phyloP scores from a whole-genome alignment of 1,140 invertebrate species.

The Cydia splendana region DNA sequence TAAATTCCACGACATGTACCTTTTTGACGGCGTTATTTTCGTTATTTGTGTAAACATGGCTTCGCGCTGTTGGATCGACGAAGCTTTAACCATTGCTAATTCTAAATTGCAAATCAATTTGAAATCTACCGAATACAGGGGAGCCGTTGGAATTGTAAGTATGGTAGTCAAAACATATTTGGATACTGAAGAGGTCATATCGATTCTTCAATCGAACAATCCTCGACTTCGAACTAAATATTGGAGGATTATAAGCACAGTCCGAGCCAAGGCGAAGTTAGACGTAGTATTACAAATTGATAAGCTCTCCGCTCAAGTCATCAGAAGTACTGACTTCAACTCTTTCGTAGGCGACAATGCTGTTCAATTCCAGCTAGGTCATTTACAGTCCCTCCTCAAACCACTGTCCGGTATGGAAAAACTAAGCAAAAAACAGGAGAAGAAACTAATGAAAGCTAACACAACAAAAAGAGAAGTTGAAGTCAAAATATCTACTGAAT shows the following conservation, averaged over 20 bases:
- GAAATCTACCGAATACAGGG: slow-evolving; percentile 65
- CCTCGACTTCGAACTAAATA: slow-evolving; percentile 66
- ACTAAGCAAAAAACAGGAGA: slow-evolving; percentile 38
- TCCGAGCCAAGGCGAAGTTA: slow-evolving; percentile 50
- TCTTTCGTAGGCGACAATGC: slow-evolving; percentile 45
- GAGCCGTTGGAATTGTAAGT: slow-evolving; percentile 68
- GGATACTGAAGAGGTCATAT: slow-evolving; percentile 57
- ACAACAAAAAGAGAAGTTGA: slow-evolving; percentile 12
- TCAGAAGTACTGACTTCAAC: slow-evolving; percentile 54
- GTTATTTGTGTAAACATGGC: slow-evolving; percentile 60
- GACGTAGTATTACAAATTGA: slow-evolving; percentile 70
- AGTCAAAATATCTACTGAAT: slow-evolving; percentile 25
- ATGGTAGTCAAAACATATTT: slow-evolving; percentile 57
- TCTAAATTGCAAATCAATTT: slow-evolving; percentile 48
- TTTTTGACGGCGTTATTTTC: slow-evolving; percentile 72
- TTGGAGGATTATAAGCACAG: slow-evolving; percentile 68
- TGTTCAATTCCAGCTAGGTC: slow-evolving; percentile 64
- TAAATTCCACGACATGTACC: slow-evolving; percentile 65
- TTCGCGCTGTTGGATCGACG: slow-evolving; percentile 58
- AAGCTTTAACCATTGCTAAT: slow-evolving; percentile 48
- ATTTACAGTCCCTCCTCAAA: slow-evolving; percentile 58
- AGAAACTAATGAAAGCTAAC: slow-evolving; percentile 25
- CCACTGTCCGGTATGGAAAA: slow-evolving; percentile 53
- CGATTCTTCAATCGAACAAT: slow-evolving; percentile 61
- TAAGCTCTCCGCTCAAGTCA: slow-evolving; percentile 67